Evolutionary conservation across 1,140 invertebrate genomes (phyloP), one percentile per base, ranked within the genome.

Genomic region (Reticulitermes speratus): DNA sequence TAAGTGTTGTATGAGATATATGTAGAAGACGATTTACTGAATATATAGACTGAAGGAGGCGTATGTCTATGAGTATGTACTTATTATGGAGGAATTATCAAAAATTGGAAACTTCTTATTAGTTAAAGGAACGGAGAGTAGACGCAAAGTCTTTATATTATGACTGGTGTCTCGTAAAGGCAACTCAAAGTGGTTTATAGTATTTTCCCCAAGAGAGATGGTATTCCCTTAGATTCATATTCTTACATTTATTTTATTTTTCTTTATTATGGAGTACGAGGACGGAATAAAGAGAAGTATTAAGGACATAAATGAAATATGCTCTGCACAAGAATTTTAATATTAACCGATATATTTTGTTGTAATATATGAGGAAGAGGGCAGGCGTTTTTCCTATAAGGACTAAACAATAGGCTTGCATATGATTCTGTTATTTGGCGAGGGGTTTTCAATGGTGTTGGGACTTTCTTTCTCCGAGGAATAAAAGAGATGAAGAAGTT

Each of bases 11-110:
- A 44, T 44, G 48, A 44, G 83, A 52, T 45, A 32, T 52, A n/a
- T 82, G 23, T 23, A 38, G 82, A 82, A 38, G 23, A 82, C 14
- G 32, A 44, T 25, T 84, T 84, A 32, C 44, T 25, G 44, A 45
- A 45, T 52, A 84, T 84, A 84, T 84, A 84, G 44, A 52, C 83
- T 44, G 25, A 45, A 84, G 19, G 14, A 55, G 0, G 52, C 14
- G 52, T 55, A 19, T 55, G 52, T 55, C 52, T 55, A 52, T 52
- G 52, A 55, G 44, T 44, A 44, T 25, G 23, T 84, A 32, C 83
- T 84, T 84, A 84, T 84, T 84, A 84, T 84, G 48, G 48, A 25
- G 83, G 83, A 84, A 44, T 84, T 84, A 75, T 75, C 38, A 30
- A n/a, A 25, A 84, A 84, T 44, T 44, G 82, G 82, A 19, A 38